Evolutionary conservation across 2,888 invertebrate species (phyloP).

Genomic region (Polyommatus icarus): DNA sequence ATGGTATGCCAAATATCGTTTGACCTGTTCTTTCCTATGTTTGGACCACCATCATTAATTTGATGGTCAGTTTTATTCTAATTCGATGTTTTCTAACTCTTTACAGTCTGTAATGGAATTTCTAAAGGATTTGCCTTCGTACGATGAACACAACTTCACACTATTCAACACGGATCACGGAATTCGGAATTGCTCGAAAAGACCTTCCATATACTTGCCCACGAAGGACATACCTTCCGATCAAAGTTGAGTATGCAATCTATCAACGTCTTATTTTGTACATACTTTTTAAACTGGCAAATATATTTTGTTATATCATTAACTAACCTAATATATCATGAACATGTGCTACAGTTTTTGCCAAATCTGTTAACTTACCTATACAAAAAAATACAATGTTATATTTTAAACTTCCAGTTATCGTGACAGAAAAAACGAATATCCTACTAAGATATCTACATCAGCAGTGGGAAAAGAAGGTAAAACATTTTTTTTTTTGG

Average conservation of each 20-base stretch:
- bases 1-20: neutral
- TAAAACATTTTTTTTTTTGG: conserved; percentile 49
- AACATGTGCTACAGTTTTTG: neutral
- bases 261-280: conserved; percentile 10
- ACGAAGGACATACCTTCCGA: conserved; percentile 96
- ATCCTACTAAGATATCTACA: conserved; percentile 95
- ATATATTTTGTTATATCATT: neutral
- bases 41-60: conserved; percentile 6
- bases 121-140: conserved; percentile 93
- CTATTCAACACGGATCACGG: conserved; percentile 93
- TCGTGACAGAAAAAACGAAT: conserved; percentile 97
- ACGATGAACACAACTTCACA: conserved; percentile 94
- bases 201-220: conserved; percentile 94
- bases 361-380: neutral
- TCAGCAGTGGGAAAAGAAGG: conserved; percentile 97
- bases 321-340: neutral
- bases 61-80: conserved; percentile 4
- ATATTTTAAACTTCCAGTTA: conserved; percentile 82
- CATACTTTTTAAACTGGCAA: neutral
- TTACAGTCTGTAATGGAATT: conserved; percentile 93
- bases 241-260: conserved; percentile 86
- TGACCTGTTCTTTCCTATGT: neutral
- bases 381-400: neutral
- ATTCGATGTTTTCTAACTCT: conserved; percentile 38
- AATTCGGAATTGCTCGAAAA: conserved; percentile 89